Conservation (phyloP, 1,140 invertebrate species). For the Diachasmimorpha longicaudata region DNA sequence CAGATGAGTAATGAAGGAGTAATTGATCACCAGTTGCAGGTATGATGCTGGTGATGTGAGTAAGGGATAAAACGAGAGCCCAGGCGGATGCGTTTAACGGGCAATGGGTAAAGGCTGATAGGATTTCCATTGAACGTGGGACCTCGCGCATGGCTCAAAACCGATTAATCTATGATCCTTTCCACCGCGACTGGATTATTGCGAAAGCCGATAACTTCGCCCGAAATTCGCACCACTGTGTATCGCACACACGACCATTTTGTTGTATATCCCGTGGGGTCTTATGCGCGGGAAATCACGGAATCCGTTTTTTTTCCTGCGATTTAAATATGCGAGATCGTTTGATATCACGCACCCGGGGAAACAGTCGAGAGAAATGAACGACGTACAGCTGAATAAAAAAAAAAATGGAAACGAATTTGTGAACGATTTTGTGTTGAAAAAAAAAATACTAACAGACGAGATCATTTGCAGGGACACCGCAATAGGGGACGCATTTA, state of each 20-base stretch:
- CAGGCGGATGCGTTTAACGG: slow-evolving; percentile 15
- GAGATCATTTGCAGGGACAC: slow-evolving; percentile 17
- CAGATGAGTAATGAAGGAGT: slow-evolving; percentile 15
- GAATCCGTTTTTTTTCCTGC: neutral
- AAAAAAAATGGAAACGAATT: neutral
- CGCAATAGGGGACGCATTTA: slow-evolving; percentile 19
- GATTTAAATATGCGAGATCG: too few species aligned
- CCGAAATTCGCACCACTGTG: slow-evolving; percentile 13
- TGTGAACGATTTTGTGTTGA: neutral
- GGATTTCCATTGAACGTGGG: slow-evolving; percentile 27
- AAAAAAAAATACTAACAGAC: slow-evolving; percentile 17
- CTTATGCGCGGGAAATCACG: neutral
- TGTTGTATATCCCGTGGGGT: neutral
- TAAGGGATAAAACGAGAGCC: neutral
- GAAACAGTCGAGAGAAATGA: too few species aligned
- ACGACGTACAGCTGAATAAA: neutral
- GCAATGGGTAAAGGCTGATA: slow-evolving; percentile 16
- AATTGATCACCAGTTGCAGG: slow-evolving; percentile 26
- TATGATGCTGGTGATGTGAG: neutral
- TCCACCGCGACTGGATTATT: slow-evolving; percentile 21
- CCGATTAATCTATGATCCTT: slow-evolving; percentile 28
- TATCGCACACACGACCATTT: neutral
- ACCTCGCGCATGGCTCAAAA: slow-evolving; percentile 21
- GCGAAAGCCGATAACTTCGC: slow-evolving; percentile 19
- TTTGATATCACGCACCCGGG: too few species aligned